A percentile compares a stretch with the other conserved stretches of the same genome.
Evolutionary conservation across 2,888 invertebrate genomes (phyloP).

Genomic region (Carterocephalus palaemon): DNA sequence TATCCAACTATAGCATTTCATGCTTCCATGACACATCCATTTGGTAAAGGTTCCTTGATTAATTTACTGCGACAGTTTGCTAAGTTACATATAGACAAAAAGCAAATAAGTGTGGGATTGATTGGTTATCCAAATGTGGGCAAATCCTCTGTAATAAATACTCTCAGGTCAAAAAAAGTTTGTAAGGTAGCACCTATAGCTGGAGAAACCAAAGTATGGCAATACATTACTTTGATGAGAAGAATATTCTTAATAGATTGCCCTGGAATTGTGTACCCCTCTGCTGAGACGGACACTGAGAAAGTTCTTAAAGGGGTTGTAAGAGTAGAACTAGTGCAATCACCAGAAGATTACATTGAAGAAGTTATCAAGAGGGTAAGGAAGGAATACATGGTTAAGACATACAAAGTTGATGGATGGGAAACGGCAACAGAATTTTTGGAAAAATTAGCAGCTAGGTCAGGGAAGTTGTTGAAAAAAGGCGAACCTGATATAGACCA

Average conservation of each 20-base stretch:
- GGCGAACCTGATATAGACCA: constrained; percentile 97
- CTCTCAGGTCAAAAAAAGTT: constrained; percentile 96
- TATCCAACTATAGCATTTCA: constrained; percentile 99
- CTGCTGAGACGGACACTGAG: constrained; percentile 95
- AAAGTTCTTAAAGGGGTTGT: constrained; percentile 98
- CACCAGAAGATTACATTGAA: constrained; percentile 96
- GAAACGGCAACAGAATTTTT: constrained; percentile 90
- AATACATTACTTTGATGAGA: constrained; percentile 98
- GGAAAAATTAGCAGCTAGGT: constrained; percentile 90
- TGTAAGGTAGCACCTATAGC: constrained; percentile 99
- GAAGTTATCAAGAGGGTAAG: constrained; percentile 92
- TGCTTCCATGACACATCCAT: constrained; percentile 98
- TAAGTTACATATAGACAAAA: constrained; percentile 96
- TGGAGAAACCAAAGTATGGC: constrained; percentile 99
- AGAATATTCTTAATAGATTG: constrained; percentile 98
- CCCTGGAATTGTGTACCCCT: constrained; percentile 98
- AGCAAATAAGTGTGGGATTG: constrained; percentile 99
- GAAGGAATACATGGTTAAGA: constrained; percentile 92
- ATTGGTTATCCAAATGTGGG: constrained; percentile 99
- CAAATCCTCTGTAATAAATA: constrained; percentile 98
- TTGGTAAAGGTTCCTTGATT: constrained; percentile 97
- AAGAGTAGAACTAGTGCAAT: constrained; percentile 94
- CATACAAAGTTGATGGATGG: constrained; percentile 93
- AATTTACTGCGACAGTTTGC: constrained; percentile 96
- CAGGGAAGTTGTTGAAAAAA: constrained; percentile 95